Evolutionary conservation across 2,888 invertebrate genomes (phyloP).

Genomic region (Athalia cordata): DNA sequence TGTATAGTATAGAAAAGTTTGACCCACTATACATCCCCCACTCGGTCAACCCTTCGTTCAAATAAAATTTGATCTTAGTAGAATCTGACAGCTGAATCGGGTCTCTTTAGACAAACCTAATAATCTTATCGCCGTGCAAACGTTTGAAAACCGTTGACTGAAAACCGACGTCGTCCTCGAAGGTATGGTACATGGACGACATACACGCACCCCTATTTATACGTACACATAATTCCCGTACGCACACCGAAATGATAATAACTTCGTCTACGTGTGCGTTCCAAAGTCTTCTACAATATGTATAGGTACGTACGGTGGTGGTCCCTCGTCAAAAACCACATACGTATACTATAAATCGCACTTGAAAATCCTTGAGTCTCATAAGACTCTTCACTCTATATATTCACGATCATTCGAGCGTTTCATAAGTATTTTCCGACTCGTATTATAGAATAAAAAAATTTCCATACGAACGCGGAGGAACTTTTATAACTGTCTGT

Average conservation of each 20-base stretch:
- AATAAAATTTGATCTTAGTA: slow-evolving; percentile 23
- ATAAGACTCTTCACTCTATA: slow-evolving; percentile 28
- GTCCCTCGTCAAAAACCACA: slow-evolving; percentile 30
- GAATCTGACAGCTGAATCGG: slow-evolving; percentile 40
- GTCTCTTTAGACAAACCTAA: slow-evolving; percentile 24
- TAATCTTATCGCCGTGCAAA: slow-evolving; percentile 36
- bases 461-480: slow-evolving; percentile 36
- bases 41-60: not conserved
- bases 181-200: not conserved
- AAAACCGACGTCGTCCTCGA: slow-evolving; percentile 11
- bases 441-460: not conserved
- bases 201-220: too few species aligned
- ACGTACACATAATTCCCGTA: not conserved
- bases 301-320: not conserved
- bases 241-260: not conserved
- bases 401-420: slow-evolving; percentile 38
- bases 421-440: slow-evolving; percentile 30
- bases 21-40: too few species aligned
- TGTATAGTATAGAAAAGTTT: too few species aligned
- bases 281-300: too few species aligned
- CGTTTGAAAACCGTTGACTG: slow-evolving; percentile 32
- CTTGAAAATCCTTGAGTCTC: slow-evolving; percentile 9
- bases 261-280: slow-evolving; percentile 19
- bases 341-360: slow-evolving; percentile 32
- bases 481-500: not conserved